A percentile compares a stretch with the other conserved stretches of the same genome.
phyloP scores from a whole-genome alignment of 2,113 vertebrate genomes.

The Chaetodon trifascialis region DNA sequence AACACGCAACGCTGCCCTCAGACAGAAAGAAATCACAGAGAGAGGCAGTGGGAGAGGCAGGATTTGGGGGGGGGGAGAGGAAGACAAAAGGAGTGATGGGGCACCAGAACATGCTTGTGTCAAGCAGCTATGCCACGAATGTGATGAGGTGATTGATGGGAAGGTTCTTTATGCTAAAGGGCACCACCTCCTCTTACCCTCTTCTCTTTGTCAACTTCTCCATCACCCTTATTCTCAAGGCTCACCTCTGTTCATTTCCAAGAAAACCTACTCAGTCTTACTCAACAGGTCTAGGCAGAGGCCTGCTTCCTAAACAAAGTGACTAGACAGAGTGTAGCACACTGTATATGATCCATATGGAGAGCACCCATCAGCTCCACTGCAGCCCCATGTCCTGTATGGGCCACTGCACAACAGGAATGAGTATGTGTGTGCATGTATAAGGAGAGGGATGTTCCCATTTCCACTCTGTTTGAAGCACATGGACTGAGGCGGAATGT shows the following conservation, averaged over 20 bases:
- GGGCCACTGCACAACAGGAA: constrained; percentile 74
- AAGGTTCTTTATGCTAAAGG: constrained; percentile 46
- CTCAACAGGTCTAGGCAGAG: constrained; percentile 27
- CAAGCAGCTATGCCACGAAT: constrained; percentile 65
- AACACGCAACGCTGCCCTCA: constrained; percentile 49
- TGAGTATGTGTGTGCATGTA: constrained; percentile 69
- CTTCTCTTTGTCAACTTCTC: constrained; percentile 30
- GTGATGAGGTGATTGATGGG: constrained; percentile 73
- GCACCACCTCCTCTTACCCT: background rate
- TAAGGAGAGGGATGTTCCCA: constrained; percentile 69
- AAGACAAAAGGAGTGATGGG: constrained; percentile 35
- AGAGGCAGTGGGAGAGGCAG: constrained; percentile 20
- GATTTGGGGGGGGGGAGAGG: constrained; percentile 11
- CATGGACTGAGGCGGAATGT: constrained; percentile 75
- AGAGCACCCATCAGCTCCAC: constrained; percentile 31
- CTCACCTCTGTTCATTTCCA: background rate
- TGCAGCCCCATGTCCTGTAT: constrained; percentile 28
- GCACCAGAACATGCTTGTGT: constrained; percentile 61
- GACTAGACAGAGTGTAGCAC: background rate
- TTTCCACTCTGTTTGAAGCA: constrained; percentile 79
- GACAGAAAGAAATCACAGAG: constrained; percentile 46
- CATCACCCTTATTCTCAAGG: constrained; percentile 14
- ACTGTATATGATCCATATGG: constrained; percentile 19
- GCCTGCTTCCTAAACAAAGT: background rate
- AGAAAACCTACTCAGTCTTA: constrained; percentile 4